phyloP scores from a whole-genome alignment of 2,888 invertebrate species.

The Clistopyga incitator region DNA sequence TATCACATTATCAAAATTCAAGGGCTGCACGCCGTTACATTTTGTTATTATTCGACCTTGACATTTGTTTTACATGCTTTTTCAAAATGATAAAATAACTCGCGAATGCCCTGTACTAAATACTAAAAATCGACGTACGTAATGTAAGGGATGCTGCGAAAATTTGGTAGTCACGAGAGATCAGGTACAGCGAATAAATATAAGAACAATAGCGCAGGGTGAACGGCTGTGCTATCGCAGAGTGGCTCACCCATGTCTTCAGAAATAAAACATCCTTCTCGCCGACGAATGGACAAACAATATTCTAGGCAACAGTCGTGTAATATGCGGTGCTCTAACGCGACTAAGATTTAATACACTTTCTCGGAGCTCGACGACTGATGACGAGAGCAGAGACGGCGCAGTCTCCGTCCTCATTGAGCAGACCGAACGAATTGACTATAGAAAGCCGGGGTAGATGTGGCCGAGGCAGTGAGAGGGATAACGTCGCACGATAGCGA shows the following conservation, averaged over 20 bases:
- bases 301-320: not conserved
- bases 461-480: slow-evolving; percentile 44
- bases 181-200: not conserved
- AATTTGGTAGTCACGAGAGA: not conserved
- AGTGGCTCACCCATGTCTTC: slow-evolving; percentile 32
- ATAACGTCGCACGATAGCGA: slow-evolving; percentile 46
- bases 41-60: no score
- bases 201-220: not conserved
- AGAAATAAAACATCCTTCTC: slow-evolving; percentile 1
- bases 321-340: not conserved
- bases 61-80: not conserved
- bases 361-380: slow-evolving; percentile 11
- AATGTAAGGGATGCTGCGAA: not conserved
- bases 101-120: not conserved
- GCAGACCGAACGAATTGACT: slow-evolving; percentile 51
- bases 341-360: slow-evolving; percentile 21
- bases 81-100: not conserved
- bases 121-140: not conserved
- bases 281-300: slow-evolving; percentile 5
- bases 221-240: not conserved
- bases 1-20: not conserved
- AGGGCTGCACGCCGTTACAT: not conserved
- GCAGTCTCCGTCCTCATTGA: slow-evolving; percentile 47
- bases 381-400: slow-evolving; percentile 30
- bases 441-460: slow-evolving; percentile 36